Conservation (phyloP, 2,113 vertebrate genomes). For the Myrmecobius fasciatus region DNA sequence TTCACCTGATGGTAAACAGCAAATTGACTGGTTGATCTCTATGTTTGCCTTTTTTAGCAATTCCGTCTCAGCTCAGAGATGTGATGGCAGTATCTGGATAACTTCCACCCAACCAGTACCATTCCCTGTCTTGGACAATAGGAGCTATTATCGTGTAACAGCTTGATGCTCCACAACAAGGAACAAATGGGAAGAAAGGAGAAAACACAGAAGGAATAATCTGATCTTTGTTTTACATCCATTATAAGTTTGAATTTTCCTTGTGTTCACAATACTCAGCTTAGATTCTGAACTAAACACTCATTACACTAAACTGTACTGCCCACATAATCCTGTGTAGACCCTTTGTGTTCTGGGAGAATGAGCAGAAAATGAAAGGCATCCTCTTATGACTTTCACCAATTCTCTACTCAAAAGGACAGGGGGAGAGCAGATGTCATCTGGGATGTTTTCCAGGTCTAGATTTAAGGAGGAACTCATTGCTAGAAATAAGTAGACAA, state of each 20-base stretch:
- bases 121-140: constrained; percentile 7
- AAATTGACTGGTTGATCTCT: background rate
- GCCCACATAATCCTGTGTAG: constrained; percentile 13
- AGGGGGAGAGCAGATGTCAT: constrained; percentile 32
- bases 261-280: constrained; percentile 27
- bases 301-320: constrained; percentile 30
- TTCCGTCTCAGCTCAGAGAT: constrained; percentile 12
- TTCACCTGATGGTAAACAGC: background rate
- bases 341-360: constrained; percentile 45
- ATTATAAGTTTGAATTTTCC: constrained; percentile 25
- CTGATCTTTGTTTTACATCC: constrained; percentile 24
- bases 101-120: background rate
- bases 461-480: background rate
- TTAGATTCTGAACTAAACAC: constrained; percentile 39
- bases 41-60: background rate
- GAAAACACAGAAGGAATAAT: background rate
- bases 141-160: background rate
- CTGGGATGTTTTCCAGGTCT: constrained; percentile 56
- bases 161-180: constrained; percentile 8
- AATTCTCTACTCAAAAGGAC: constrained; percentile 37
- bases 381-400: constrained; percentile 38
- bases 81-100: background rate
- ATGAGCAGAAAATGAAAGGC: constrained; percentile 23
- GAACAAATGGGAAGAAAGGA: constrained; percentile 23
- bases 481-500: constrained; percentile 2